Conservation (phyloP, 2,888 invertebrate genomes). For the Mythimna vitellina region DNA sequence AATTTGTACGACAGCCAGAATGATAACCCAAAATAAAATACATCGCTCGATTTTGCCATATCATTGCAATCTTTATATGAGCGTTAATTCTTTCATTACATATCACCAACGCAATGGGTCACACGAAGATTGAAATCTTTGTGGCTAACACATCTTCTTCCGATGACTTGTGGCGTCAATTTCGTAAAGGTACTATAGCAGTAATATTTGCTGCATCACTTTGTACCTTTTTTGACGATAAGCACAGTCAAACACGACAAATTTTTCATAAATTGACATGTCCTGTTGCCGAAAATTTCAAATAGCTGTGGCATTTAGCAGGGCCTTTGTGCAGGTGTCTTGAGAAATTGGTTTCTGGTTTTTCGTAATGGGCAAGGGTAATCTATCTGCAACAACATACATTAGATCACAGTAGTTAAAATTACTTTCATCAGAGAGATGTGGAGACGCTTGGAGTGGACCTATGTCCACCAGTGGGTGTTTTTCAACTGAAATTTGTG, state of each 20-base stretch:
- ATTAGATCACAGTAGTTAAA: background rate
- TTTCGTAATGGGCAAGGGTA: background rate
- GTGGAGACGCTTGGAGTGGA: background rate
- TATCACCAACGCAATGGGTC: background rate
- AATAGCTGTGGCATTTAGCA: background rate
- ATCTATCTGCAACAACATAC: constrained; percentile 17
- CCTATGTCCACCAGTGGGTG: too few species aligned
- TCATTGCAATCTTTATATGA: background rate
- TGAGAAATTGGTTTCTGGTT: background rate
- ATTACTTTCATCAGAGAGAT: background rate
- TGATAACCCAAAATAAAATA: constrained; percentile 2
- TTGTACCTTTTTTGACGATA: too few species aligned
- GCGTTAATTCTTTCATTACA: background rate
- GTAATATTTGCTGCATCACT: background rate
- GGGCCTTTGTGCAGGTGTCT: too few species aligned
- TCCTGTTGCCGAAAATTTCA: too few species aligned
- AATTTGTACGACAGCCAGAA: constrained; percentile 32
- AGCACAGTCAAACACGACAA: background rate
- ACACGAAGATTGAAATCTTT: background rate
- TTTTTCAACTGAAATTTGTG: background rate
- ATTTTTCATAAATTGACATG: background rate
- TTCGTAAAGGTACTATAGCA: background rate
- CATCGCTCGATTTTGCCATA: background rate
- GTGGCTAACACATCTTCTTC: background rate
- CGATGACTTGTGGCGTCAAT: background rate